phyloP scores from a whole-genome alignment of 2,797 vertebrate genomes.

The Notolabrus celidotus region DNA sequence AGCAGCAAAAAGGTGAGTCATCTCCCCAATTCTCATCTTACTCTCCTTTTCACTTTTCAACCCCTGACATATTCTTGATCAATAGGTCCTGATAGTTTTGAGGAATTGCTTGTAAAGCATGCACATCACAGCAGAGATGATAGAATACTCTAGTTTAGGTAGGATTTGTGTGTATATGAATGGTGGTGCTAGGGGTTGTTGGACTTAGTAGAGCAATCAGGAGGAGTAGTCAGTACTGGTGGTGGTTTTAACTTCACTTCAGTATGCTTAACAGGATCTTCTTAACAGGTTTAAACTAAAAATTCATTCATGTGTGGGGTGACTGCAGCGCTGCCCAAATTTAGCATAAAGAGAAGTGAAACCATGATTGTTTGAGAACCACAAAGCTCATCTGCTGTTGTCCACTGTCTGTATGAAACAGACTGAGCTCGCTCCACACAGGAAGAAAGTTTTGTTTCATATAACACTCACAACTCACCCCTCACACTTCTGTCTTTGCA shows the following conservation, averaged over 20 bases:
- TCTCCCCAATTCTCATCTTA: too few species aligned
- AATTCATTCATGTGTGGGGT: background rate
- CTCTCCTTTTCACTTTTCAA: background rate
- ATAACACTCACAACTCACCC: background rate
- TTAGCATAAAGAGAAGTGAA: conserved; percentile 81
- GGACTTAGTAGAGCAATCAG: too few species aligned
- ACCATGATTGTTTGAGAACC: conserved; percentile 33
- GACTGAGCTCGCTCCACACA: background rate
- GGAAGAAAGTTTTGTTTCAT: background rate
- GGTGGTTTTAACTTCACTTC: too few species aligned
- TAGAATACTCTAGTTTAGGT: too few species aligned
- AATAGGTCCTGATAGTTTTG: too few species aligned
- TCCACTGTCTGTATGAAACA: background rate
- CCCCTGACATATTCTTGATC: too few species aligned
- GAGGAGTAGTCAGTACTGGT: too few species aligned
- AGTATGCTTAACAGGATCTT: background rate
- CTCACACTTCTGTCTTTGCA: background rate
- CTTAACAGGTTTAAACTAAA: background rate
- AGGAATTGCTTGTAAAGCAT: too few species aligned
- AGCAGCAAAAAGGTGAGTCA: conserved; percentile 84
- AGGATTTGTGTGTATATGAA: too few species aligned
- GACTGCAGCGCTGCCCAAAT: background rate
- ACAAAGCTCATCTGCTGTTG: background rate
- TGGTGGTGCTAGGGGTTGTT: too few species aligned
- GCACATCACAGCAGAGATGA: too few species aligned